Base-by-base conservation (phyloP, 2,888 invertebrate genomes). In the Eledona agricola region DNA sequence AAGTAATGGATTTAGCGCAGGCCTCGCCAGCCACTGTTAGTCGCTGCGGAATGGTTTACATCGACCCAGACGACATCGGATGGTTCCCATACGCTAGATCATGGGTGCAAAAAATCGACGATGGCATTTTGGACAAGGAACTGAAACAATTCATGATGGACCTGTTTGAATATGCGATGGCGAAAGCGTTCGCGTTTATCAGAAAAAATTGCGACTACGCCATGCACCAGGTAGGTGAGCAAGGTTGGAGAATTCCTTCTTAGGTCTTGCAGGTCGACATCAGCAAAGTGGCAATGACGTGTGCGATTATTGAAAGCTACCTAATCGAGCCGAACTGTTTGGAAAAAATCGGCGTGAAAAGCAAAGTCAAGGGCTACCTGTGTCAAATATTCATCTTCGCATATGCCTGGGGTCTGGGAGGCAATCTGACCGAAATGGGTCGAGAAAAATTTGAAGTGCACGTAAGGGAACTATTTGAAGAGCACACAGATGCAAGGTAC, bases 1-100 rank as follows among this genome's bases (percentile, higher is more conserved):
- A 91, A 79, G 87, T 87, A 4, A 86, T 89, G 67, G 93, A 94
- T 74, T 78, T 94, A 42, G 83, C 91, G 0, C 93, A 93, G 72
- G 94, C 94, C 0, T 93, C 94, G 0, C 95, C 95, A 0, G 94
- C 94, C 1, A 95, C 94, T 0, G 94, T 95, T 2, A 86, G 86
- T 72, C 78, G 85, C 11, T 86, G 87, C 62, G 93, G 93, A 34
- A 95, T 95, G 93, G 93, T 95, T 1, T 95, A 92, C 72, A 84
- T 94, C 4, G 94, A 95, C 72, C 86, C 93, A 0, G 82, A 85
- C 1, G 93, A 93, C 66, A 77, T 94, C 32, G 87, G 88, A 35
- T 93, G 90, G 85, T 70, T 88, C 63, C 93, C 94, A 0, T 86
- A 83, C 62, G 87, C 93, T 0, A 82, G 84, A 58, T 88, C 91